Evolutionary conservation across 2,113 vertebrate genomes (phyloP).

Genomic region (Apodemus sylvaticus): DNA sequence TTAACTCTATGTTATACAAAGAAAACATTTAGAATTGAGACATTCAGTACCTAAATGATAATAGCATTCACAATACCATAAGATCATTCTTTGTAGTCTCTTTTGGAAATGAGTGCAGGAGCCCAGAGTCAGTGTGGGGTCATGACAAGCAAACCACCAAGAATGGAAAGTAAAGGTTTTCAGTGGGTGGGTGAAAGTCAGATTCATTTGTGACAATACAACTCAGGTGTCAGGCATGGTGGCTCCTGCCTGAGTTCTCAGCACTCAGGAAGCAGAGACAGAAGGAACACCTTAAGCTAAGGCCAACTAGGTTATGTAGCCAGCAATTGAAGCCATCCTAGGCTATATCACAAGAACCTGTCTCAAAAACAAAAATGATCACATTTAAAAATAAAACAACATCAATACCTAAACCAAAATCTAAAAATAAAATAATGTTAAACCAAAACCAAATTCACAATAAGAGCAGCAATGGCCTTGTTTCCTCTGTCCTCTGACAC

Average conservation of each 20-base stretch:
- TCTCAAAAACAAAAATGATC: neutral
- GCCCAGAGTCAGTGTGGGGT: neutral
- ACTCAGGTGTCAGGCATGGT: neutral
- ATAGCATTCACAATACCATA: neutral
- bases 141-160: neutral
- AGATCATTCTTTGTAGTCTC: neutral
- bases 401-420: neutral
- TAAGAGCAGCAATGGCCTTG: neutral
- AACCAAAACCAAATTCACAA: neutral
- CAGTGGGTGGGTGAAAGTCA: neutral
- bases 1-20: neutral
- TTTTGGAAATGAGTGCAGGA: neutral
- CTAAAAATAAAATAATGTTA: neutral
- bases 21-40: neutral
- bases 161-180: constrained; percentile 5
- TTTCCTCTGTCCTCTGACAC: neutral
- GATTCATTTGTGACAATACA: neutral
- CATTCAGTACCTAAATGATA: neutral
- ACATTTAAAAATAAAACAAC: neutral
- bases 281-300: neutral
- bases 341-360: neutral
- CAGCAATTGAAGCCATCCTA: neutral
- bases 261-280: neutral
- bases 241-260: neutral
- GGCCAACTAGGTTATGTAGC: neutral